phyloP scores from a whole-genome alignment of 2,113 vertebrate genomes.

The Corydoras sp. region DNA sequence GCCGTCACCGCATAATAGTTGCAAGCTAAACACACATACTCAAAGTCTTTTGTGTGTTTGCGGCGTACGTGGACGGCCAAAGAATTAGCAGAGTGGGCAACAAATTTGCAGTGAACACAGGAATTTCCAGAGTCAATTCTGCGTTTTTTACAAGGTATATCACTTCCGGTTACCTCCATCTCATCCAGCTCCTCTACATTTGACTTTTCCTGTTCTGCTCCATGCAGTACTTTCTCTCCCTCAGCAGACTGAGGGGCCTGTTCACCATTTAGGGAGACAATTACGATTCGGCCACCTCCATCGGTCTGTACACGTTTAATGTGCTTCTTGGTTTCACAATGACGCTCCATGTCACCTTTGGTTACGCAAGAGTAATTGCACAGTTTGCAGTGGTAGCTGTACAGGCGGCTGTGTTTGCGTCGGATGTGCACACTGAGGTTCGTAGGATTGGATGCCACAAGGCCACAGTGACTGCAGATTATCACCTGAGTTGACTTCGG shows the following conservation, averaged over 20 bases:
- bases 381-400: conserved; percentile 87
- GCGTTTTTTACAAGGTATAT: conserved; percentile 48
- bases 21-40: conserved; percentile 91
- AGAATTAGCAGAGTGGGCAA: conserved; percentile 78
- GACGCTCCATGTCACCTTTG: conserved; percentile 98
- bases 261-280: conserved; percentile 32
- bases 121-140: conserved; percentile 55
- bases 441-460: conserved; percentile 88
- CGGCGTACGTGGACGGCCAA: conserved; percentile 84
- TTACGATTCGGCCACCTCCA: conserved; percentile 35
- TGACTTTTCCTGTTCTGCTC: conserved; percentile 32
- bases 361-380: conserved; percentile 96
- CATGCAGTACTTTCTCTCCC: conserved; percentile 9
- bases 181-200: conserved; percentile 30
- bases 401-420: conserved; percentile 92
- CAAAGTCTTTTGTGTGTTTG: conserved; percentile 88
- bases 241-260: conserved; percentile 18
- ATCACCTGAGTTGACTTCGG: conserved; percentile 74
- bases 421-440: conserved; percentile 92
- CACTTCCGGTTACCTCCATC: conserved; percentile 29
- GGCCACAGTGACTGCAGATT: conserved; percentile 84
- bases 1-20: conserved; percentile 88
- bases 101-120: conserved; percentile 78
- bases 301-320: conserved; percentile 74
- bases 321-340: conserved; percentile 94